phyloP scores from a whole-genome alignment of 23 tunicate genomes.

The Ascidia mentula region DNA sequence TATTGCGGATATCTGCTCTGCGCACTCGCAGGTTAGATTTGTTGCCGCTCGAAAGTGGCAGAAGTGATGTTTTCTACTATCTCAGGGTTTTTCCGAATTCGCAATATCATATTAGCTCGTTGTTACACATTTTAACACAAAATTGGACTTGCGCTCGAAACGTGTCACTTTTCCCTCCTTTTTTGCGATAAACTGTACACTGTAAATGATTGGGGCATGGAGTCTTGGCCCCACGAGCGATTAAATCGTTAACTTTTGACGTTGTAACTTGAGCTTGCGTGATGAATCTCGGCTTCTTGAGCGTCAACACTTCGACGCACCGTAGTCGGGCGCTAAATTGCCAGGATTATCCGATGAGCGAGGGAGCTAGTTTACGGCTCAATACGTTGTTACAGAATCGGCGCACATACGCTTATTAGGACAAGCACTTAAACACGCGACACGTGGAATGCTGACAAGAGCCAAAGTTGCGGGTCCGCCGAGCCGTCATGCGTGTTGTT shows the following conservation, averaged over 20 bases:
- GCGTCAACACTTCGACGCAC: background rate
- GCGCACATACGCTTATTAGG: background rate
- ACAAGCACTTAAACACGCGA: background rate
- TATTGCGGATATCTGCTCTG: conserved; percentile 73
- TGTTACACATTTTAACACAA: no score
- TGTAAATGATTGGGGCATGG: no score
- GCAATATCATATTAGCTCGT: no score
- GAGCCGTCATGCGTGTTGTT: background rate
- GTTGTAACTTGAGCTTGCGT: background rate
- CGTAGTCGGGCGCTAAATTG: background rate
- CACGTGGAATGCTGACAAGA: background rate
- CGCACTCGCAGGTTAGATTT: conserved; percentile 71
- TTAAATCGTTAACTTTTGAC: no score
- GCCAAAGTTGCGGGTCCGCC: no score
- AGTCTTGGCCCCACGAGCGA: no score
- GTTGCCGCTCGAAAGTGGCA: no score
- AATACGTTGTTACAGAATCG: background rate
- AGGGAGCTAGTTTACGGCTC: background rate
- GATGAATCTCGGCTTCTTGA: background rate
- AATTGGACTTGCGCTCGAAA: no score
- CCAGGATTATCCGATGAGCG: conserved; percentile 10
- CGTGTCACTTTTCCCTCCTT: no score
- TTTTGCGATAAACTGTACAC: no score
- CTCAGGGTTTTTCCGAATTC: no score
- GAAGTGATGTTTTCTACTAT: no score